phyloP scores from a whole-genome alignment of 2,888 invertebrate species.

The Tipula unca region DNA sequence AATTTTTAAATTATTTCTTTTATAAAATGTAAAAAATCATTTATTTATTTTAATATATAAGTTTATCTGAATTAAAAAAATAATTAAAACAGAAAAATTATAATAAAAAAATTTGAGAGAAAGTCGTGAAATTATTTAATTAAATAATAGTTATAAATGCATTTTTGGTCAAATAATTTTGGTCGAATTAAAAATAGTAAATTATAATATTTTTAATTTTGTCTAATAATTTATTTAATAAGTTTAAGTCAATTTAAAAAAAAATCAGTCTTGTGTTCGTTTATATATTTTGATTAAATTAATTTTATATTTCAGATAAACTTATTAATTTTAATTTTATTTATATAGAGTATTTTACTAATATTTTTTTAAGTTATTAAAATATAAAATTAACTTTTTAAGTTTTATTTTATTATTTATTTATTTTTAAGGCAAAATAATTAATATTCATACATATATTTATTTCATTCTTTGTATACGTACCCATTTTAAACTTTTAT shows the following conservation, averaged over 20 bases:
- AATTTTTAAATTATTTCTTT: not conserved
- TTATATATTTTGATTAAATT: not conserved
- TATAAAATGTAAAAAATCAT: not conserved
- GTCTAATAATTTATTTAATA: not conserved
- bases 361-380: not conserved
- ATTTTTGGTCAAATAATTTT: constrained; percentile 4
- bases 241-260: not conserved
- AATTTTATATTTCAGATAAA: not conserved
- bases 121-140: not conserved
- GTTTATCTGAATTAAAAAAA: not conserved
- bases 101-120: not conserved
- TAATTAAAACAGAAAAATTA: not conserved
- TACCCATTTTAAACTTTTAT: not conserved
- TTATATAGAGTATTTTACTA: not conserved
- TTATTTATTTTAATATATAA: not conserved
- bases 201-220: not conserved
- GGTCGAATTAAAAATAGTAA: not conserved
- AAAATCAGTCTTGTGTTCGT: not conserved
- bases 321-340: not conserved
- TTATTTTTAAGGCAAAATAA: constrained; percentile 14
- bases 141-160: not conserved
- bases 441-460: not conserved
- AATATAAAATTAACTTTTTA: not conserved
- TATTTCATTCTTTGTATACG: not conserved
- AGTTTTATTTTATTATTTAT: constrained; percentile 1